Evolutionary conservation across 1,140 invertebrate species (phyloP), one percentile per base, ranked within the genome.

Genomic region (Aradophagus sp.): DNA sequence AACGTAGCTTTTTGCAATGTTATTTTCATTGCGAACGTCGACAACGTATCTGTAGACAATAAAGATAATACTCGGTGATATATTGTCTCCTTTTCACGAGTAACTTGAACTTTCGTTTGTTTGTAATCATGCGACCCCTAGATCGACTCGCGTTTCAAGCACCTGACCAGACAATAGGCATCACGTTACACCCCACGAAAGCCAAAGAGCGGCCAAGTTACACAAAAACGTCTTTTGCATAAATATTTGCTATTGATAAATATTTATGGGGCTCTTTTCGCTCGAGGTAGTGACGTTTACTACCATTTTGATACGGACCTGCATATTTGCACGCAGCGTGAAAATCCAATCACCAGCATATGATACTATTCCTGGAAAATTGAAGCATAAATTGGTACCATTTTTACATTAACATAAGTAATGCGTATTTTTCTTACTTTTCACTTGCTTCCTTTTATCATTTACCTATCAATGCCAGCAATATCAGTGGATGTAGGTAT

Each of bases 221-320:
- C 34, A 14, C 34, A 69, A 69, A 56, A 69, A 55, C 41, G 47
- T 20, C 53, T 42, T 55, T 42, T 61, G 50, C 65, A 69, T 61
- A 69, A 69, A 69, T 69, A 61, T 56, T 56, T 34, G 34, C 66
- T 32, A 50, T 55, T 56, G 44, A 69, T 69, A 62, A 69, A 69
- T 69, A 69, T 69, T 62, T 69, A 69, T 69, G 44, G 56, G 44
- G 36, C 56, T 48, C 50, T 56, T 62, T 56, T 69, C 52, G 66
- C 66, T 62, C 56, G 56, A 36, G 56, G 66, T 69, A 17, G 44
- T 48, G 42, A 61, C 55, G 53, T 69, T 69, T 69, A 69, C 55
- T 56, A 35, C 65, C 56, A 56, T 36, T 62, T 59, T 19, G 38
- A 42, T 42, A 31, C 41, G 48, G 45, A 61, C 53, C 17, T 11